These are phyloP conservation scores for Chionomys nivalis DNA, from an alignment of 2,113 vertebrate genomes.

Conservation along the genomic window DNA sequence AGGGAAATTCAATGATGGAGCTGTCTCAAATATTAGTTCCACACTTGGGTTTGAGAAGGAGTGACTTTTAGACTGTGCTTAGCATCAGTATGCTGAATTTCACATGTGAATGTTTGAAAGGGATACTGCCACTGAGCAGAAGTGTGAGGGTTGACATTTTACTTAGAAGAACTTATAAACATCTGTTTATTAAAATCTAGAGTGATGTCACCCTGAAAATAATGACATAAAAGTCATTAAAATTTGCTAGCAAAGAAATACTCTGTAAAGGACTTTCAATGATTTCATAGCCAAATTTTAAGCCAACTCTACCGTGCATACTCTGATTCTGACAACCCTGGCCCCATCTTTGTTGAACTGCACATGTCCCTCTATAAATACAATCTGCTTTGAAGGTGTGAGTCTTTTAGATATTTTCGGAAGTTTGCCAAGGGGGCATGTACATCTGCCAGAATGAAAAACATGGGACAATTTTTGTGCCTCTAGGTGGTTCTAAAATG, in stretches of 20 bases:
- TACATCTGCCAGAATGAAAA: constrained; percentile 75
- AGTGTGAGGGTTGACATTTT: constrained; percentile 10
- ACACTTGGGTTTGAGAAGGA: constrained; percentile 7
- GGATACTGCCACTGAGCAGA: background rate
- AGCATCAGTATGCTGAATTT: background rate
- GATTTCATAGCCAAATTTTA: constrained; percentile 3
- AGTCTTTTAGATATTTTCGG: constrained; percentile 70
- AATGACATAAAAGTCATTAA: background rate
- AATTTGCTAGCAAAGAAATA: background rate
- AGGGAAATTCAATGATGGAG: background rate
- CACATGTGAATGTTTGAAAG: background rate
- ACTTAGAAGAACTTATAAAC: constrained; percentile 16
- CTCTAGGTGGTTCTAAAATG: constrained; percentile 77
- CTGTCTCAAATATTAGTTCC: constrained; percentile 38
- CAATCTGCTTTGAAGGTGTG: constrained; percentile 74
- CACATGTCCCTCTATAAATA: constrained; percentile 50
- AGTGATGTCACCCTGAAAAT: constrained; percentile 6
- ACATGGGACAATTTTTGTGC: constrained; percentile 73
- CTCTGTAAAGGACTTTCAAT: background rate
- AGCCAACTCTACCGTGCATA: background rate
- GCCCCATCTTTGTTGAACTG: constrained; percentile 36
- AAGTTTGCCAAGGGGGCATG: constrained; percentile 70
- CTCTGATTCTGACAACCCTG: constrained; percentile 1
- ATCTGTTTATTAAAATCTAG: constrained; percentile 36
- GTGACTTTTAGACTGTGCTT: background rate